These are phyloP conservation scores for Catharus bicknelli DNA, from an alignment of 2,113 vertebrate species.

Conservation along the genomic window DNA sequence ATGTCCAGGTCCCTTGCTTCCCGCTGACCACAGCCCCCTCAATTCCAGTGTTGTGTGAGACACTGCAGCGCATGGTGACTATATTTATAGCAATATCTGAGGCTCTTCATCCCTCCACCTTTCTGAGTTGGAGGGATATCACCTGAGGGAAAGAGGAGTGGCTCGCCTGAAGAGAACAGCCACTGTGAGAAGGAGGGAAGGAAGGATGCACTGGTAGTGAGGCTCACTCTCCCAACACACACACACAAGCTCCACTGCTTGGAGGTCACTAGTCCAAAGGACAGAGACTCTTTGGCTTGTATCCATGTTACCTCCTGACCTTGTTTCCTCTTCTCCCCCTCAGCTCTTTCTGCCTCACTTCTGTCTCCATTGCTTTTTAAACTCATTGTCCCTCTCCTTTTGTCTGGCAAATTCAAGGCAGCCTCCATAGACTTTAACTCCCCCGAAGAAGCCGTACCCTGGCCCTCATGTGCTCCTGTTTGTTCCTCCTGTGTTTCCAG, in stretches of 20 bases:
- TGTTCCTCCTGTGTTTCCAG: not conserved
- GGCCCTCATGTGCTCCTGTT: rapidly evolving
- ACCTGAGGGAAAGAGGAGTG: not conserved
- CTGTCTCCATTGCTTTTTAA: not conserved
- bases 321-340: not conserved
- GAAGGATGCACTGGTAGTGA: not conserved
- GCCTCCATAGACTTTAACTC: not conserved
- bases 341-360: not conserved
- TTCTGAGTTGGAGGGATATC: not conserved
- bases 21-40: rapidly evolving
- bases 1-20: not conserved
- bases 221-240: not conserved
- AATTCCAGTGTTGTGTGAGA: not conserved
- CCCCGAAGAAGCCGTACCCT: not conserved
- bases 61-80: not conserved
- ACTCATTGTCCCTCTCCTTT: not conserved
- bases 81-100: not conserved
- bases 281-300: not conserved
- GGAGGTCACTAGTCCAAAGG: not conserved
- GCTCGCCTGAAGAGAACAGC: not conserved
- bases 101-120: not conserved
- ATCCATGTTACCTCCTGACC: not conserved
- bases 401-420: not conserved
- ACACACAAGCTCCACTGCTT: not conserved
- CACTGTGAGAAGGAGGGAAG: not conserved